Evolutionary conservation across 1,140 invertebrate genomes (phyloP).

Genomic region (Dendroctonus ponderosae): DNA sequence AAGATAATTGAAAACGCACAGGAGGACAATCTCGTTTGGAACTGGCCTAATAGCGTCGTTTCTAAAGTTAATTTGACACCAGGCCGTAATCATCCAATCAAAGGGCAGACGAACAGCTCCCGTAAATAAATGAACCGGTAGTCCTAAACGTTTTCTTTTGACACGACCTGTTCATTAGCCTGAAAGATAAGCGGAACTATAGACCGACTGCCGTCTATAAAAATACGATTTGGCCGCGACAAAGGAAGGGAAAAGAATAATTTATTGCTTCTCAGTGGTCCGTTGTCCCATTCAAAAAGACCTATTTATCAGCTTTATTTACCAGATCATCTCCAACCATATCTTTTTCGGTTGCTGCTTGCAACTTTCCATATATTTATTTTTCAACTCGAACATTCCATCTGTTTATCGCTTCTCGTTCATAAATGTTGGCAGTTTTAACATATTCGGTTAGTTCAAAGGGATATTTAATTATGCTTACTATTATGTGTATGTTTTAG

Average conservation of each 20-base stretch:
- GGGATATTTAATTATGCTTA: no score
- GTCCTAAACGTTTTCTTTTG: slow-evolving; percentile 23
- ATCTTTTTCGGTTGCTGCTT: slow-evolving; percentile 7
- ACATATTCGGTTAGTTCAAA: no score
- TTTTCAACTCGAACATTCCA: no score
- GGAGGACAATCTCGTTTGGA: no score
- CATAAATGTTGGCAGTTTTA: no score
- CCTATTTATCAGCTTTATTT: slow-evolving; percentile 26
- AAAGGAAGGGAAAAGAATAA: slow-evolving; percentile 22
- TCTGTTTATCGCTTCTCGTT: no score
- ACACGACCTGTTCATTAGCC: slow-evolving; percentile 25
- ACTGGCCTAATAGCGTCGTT: no score
- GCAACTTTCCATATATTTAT: not conserved
- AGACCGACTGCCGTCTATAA: slow-evolving; percentile 24
- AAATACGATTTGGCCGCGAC: slow-evolving; percentile 12
- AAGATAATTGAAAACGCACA: no score
- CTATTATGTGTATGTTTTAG: no score
- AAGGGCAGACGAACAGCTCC: slow-evolving; percentile 8
- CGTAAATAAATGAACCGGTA: slow-evolving; percentile 22
- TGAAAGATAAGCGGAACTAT: slow-evolving; percentile 20
- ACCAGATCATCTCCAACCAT: slow-evolving; percentile 17
- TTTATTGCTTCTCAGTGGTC: slow-evolving; percentile 17
- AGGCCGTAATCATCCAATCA: slow-evolving; percentile 12
- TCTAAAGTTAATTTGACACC: slow-evolving; percentile 6
- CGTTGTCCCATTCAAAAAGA: slow-evolving; percentile 14